These are phyloP conservation scores for Falco punctatus DNA, from an alignment of 2,113 vertebrate genomes.

Conservation along the genomic window DNA sequence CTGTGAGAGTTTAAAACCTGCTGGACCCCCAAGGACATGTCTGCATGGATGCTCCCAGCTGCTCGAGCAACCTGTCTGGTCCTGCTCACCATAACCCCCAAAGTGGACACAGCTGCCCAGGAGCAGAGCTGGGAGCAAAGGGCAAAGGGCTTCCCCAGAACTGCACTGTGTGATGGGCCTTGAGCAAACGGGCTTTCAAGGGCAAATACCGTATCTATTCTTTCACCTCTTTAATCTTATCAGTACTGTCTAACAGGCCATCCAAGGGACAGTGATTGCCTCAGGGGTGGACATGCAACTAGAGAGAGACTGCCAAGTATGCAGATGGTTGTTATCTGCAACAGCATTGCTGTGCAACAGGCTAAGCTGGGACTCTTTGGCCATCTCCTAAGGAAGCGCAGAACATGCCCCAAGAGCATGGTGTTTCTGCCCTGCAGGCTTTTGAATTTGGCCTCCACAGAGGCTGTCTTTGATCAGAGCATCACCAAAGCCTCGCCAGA, in stretches of 20 bases:
- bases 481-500: not conserved
- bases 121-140: not conserved
- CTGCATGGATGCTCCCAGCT: not conserved
- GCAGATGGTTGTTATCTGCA: slow-evolving; percentile 63
- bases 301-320: slow-evolving; percentile 41
- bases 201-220: slow-evolving; percentile 12
- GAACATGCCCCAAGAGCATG: not conserved
- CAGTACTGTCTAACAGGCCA: slow-evolving; percentile 43
- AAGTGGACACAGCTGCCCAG: not conserved
- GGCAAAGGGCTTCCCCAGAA: not conserved
- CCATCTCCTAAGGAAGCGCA: not conserved
- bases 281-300: slow-evolving; percentile 31
- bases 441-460: not conserved
- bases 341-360: slow-evolving; percentile 33
- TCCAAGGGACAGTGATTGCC: slow-evolving; percentile 42
- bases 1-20: not conserved
- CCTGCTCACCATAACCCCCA: fast-evolving
- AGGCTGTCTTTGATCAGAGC: slow-evolving; percentile 23
- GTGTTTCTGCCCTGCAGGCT: not conserved
- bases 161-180: not conserved
- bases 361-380: not conserved
- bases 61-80: not conserved
- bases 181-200: not conserved
- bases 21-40: not conserved
- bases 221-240: slow-evolving; percentile 65